Conservation (phyloP, 2,113 vertebrate species). For the Malurus cyaneus region DNA sequence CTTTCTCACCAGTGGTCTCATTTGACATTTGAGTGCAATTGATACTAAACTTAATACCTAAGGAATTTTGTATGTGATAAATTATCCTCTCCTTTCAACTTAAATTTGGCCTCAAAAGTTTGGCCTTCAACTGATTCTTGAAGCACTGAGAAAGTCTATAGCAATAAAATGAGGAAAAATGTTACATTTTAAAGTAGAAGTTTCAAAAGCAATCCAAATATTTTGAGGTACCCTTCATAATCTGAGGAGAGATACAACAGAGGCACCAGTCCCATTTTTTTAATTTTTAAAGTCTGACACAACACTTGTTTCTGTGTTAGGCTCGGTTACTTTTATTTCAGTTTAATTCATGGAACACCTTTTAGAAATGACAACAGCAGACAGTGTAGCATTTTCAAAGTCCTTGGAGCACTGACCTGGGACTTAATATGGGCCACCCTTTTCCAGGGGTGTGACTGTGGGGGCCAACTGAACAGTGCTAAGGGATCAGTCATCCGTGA, state of each 20-base stretch:
- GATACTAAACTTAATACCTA: neutral
- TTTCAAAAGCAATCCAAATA: neutral
- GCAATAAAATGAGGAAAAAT: neutral
- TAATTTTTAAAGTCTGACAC: neutral
- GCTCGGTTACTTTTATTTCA: neutral
- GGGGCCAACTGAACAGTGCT: fast-evolving
- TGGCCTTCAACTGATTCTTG: neutral
- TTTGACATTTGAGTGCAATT: neutral
- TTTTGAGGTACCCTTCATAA: neutral
- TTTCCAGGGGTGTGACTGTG: neutral
- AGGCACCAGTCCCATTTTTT: neutral
- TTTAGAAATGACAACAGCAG: neutral
- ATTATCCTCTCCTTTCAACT: neutral
- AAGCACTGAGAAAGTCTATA: neutral
- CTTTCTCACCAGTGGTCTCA: neutral
- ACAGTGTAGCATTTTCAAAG: neutral
- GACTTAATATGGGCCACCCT: neutral
- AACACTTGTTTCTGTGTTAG: neutral
- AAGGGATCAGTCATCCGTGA: neutral
- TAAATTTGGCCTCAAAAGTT: neutral
- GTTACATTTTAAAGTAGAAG: neutral
- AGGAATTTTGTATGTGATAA: neutral
- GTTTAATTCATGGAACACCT: neutral
- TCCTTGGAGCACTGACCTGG: neutral
- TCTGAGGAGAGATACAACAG: neutral